These are phyloP conservation scores for Rutpela maculata DNA, from an alignment of 2,888 invertebrate genomes.

Conservation along the genomic window DNA sequence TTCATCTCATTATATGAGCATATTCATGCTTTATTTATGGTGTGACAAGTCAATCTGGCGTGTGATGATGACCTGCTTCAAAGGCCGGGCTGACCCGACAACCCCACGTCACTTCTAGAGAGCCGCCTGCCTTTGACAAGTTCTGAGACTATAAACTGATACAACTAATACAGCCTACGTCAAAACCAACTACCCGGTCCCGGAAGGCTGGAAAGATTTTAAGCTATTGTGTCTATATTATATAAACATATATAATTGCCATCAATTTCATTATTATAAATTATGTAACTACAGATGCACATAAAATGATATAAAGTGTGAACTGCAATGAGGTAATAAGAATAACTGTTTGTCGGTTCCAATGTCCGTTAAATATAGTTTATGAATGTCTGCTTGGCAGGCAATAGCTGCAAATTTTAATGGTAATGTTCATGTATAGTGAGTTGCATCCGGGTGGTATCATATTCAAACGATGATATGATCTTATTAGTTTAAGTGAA, in stretches of 20 bases:
- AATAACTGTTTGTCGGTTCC: too few relatives aligned
- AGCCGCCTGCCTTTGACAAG: conserved; percentile 53
- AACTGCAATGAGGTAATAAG: too few relatives aligned
- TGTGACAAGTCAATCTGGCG: conserved; percentile 62
- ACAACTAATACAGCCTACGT: conserved; percentile 46
- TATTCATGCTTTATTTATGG: conserved; percentile 50
- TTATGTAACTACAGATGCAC: too few relatives aligned
- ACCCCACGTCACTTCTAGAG: conserved; percentile 47
- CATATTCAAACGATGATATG: too few relatives aligned
- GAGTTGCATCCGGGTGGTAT: too few relatives aligned
- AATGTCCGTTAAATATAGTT: too few relatives aligned
- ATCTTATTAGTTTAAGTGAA: too few relatives aligned
- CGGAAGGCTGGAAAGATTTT: conserved; percentile 8
- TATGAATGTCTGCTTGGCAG: too few relatives aligned
- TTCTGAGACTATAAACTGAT: conserved; percentile 48
- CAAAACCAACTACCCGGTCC: conserved; percentile 44
- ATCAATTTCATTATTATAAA: not conserved
- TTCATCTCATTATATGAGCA: conserved; percentile 21
- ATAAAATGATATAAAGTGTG: too few relatives aligned
- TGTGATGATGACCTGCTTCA: conserved; percentile 49
- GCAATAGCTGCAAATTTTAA: too few relatives aligned
- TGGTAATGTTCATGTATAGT: too few relatives aligned
- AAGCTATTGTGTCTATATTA: not conserved
- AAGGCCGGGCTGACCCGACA: conserved; percentile 40
- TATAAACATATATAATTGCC: not conserved